Evolutionary conservation across 2,113 vertebrate species (phyloP).

Genomic region (Gorsachius goisagi): DNA sequence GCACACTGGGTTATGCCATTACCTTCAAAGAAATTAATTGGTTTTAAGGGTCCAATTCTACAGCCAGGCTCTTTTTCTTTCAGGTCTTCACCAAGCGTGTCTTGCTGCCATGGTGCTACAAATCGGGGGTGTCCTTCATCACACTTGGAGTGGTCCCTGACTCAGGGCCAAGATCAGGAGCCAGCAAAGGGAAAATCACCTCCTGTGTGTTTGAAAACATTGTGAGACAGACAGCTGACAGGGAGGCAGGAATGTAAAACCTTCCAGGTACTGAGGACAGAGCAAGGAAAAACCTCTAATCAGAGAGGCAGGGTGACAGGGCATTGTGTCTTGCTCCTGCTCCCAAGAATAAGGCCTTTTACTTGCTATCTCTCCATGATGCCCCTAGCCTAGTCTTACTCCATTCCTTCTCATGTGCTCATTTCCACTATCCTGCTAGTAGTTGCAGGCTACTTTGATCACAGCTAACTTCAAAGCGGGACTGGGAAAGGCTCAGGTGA

Average conservation of each 20-base stretch:
- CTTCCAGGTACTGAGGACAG: background rate
- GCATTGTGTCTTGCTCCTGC: background rate
- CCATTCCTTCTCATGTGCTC: background rate
- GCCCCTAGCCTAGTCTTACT: background rate
- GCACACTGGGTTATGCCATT: background rate
- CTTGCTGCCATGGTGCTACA: background rate
- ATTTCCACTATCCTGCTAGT: background rate
- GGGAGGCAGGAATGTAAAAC: background rate
- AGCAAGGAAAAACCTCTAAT: background rate
- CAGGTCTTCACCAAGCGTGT: background rate
- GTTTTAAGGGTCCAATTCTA: background rate
- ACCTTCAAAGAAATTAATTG: background rate
- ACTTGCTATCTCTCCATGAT: background rate
- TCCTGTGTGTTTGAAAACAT: accelerated
- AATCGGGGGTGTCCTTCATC: background rate
- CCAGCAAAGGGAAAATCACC: background rate
- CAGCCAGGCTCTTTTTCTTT: background rate
- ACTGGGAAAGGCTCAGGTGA: background rate
- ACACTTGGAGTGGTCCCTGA: background rate
- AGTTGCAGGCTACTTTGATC: background rate
- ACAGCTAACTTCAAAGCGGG: background rate
- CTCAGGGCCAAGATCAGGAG: background rate
- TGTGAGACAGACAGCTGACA: background rate
- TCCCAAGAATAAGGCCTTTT: background rate
- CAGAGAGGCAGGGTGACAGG: background rate